Conservation (phyloP, 23 tunicate species). For the Phallusia fumigata region DNA sequence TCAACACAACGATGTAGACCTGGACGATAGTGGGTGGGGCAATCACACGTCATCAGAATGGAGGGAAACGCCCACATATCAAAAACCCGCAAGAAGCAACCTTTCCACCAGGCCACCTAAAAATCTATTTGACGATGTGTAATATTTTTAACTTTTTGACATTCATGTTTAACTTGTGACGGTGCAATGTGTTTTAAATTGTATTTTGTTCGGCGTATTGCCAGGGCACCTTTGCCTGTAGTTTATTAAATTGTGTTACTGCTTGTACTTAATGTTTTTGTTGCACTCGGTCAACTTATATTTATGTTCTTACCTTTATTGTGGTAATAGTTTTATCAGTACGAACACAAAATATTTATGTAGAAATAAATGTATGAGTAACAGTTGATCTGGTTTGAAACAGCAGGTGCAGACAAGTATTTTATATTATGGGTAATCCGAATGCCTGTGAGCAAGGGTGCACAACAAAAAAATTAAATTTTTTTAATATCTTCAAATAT, state of each 20-base stretch:
- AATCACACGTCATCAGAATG: conserved; percentile 10
- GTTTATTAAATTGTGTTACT: conserved; percentile 1
- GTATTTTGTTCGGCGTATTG: background rate
- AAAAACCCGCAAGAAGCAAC: conserved; percentile 4
- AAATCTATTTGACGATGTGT: conserved; percentile 68
- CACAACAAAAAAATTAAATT: too few species aligned
- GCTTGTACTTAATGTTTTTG: background rate
- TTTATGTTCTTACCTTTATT: background rate
- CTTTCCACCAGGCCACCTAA: conserved; percentile 46
- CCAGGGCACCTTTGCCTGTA: background rate
- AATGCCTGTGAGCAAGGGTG: too few species aligned
- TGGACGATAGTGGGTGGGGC: conserved; percentile 16
- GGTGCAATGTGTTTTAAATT: background rate
- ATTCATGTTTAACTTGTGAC: background rate
- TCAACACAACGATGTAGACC: background rate
- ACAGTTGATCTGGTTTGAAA: too few species aligned
- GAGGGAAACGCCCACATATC: background rate
- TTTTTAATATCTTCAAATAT: too few species aligned
- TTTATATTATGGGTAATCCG: too few species aligned
- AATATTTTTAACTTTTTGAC: too few species aligned
- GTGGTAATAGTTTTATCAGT: background rate
- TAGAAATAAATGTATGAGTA: background rate
- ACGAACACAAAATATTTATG: background rate
- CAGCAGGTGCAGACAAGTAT: too few species aligned
- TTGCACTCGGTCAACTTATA: background rate